These are phyloP conservation scores for Plusia festucae DNA, from an alignment of 2,888 invertebrate species.

Conservation along the genomic window DNA sequence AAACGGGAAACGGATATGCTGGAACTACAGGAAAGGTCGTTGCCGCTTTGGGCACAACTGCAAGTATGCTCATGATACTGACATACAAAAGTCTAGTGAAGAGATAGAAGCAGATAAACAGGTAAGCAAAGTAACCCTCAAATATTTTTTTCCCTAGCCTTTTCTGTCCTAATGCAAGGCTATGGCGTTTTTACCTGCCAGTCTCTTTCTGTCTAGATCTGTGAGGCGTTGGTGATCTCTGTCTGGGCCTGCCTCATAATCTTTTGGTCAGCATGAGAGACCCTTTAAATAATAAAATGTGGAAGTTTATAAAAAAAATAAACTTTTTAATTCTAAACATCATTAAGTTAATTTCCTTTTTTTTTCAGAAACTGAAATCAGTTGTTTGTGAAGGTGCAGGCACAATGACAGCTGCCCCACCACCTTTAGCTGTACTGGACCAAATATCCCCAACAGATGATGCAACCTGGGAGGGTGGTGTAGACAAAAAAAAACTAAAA, in stretches of 20 bases:
- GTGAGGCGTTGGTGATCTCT: too few species aligned
- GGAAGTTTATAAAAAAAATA: too few species aligned
- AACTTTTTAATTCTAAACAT: too few species aligned
- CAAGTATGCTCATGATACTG: constrained; percentile 97
- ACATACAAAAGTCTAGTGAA: constrained; percentile 91
- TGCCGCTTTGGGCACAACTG: constrained; percentile 98
- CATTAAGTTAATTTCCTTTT: constrained; percentile 5
- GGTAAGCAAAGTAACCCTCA: constrained; percentile 63
- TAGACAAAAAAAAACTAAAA: constrained; percentile 91
- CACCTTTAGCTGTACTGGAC: constrained; percentile 71
- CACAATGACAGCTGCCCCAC: constrained; percentile 77
- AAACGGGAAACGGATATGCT: constrained; percentile 97
- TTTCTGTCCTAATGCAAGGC: too few species aligned
- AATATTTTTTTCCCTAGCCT: neutral
- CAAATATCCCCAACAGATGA: constrained; percentile 77
- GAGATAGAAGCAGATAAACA: constrained; percentile 90
- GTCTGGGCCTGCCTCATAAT: too few species aligned
- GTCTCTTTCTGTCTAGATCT: too few species aligned
- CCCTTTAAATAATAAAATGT: too few species aligned
- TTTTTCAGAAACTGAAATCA: constrained; percentile 79
- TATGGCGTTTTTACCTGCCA: too few species aligned
- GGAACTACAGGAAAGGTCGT: constrained; percentile 97
- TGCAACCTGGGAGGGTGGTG: constrained; percentile 84
- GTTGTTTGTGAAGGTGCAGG: constrained; percentile 82
- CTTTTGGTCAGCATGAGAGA: too few species aligned